Percentiles rank a stretch among this genome's conserved stretches.
Conservation (phyloP, 2,888 invertebrate genomes). For the Thera britannica region DNA sequence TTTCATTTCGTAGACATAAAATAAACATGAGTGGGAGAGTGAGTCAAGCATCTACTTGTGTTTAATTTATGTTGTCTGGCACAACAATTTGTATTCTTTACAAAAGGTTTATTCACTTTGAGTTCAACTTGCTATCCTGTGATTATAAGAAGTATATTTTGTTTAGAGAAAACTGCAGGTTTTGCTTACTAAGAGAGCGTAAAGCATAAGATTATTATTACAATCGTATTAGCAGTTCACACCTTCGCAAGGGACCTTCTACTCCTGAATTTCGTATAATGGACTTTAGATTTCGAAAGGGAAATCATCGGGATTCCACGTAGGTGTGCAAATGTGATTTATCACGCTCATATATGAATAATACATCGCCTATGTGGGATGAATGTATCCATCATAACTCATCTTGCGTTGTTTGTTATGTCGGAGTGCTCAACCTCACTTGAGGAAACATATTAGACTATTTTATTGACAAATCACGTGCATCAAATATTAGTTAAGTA, state of each 20-base stretch:
- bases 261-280: conserved; percentile 55
- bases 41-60: conserved; percentile 30
- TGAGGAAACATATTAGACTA: conserved; percentile 46
- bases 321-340: conserved; percentile 64
- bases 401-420: conserved; percentile 54
- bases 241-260: conserved; percentile 43
- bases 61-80: conserved; percentile 42
- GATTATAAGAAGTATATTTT: conserved; percentile 17
- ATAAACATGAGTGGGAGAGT: conserved; percentile 33
- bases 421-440: conserved; percentile 41
- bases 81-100: conserved; percentile 38
- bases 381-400: conserved; percentile 57
- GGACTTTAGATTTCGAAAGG: conserved; percentile 57
- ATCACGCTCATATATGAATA: conserved; percentile 66
- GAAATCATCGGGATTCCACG: conserved; percentile 59
- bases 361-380: conserved; percentile 62
- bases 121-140: conserved; percentile 9
- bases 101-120: conserved; percentile 36
- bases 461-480: conserved; percentile 41
- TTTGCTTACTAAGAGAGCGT: conserved; percentile 22
- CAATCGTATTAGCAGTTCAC: conserved; percentile 45
- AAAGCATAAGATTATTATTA: conserved; percentile 39
- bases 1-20: conserved; percentile 27
- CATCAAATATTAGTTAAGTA: conserved; percentile 17
- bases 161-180: conserved; percentile 24